Percentiles rank a stretch among this genome's conserved stretches.
Conservation (phyloP, 2,797 vertebrate genomes). For the Alca torda region DNA sequence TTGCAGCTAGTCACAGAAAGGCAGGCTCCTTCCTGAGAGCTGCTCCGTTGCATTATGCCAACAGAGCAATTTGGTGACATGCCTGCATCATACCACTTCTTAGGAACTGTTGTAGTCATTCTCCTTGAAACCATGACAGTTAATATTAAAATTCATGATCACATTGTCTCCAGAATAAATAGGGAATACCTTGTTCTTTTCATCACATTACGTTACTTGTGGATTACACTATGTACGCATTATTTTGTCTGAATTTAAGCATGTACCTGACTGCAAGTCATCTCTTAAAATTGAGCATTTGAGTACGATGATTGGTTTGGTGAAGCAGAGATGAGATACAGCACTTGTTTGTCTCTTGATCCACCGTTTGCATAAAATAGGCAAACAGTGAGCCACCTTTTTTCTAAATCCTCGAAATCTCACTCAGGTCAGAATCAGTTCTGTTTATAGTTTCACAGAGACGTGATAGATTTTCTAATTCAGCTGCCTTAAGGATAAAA, state of each 20-base stretch:
- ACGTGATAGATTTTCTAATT: background rate
- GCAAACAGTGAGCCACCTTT: background rate
- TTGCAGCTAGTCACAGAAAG: background rate
- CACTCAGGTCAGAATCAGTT: background rate
- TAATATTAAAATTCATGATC: background rate
- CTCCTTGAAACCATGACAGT: background rate
- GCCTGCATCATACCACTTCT: background rate
- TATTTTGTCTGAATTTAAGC: background rate
- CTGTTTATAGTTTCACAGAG: background rate
- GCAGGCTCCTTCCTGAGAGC: background rate
- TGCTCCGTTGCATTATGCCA: background rate
- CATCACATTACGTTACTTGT: background rate
- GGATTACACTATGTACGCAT: background rate
- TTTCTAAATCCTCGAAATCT: background rate
- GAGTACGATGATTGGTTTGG: background rate
- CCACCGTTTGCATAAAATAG: background rate
- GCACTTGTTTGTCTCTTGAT: background rate
- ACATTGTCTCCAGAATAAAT: background rate
- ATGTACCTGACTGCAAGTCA: background rate
- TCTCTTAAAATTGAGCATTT: background rate
- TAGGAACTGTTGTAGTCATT: background rate
- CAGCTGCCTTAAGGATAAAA: background rate
- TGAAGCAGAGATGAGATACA: background rate
- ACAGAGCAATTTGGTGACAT: background rate
- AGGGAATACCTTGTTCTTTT: background rate